phyloP scores from a whole-genome alignment of 2,888 invertebrate genomes.

The Patella depressa region DNA sequence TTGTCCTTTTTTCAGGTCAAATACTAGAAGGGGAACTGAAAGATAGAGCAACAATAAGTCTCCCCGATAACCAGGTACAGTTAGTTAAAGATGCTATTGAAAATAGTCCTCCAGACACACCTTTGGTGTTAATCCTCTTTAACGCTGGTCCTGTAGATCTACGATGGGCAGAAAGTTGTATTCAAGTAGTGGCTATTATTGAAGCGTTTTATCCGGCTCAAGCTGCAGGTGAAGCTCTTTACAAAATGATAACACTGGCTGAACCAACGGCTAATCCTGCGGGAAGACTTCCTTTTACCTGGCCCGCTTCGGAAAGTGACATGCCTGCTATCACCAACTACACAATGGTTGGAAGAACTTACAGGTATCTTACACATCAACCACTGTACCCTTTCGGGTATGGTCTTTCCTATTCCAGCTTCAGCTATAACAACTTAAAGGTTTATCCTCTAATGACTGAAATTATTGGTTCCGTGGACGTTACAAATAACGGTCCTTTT shows the following conservation, averaged over 20 bases:
- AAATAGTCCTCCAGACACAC: conserved; percentile 28
- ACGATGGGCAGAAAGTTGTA: conserved; percentile 36
- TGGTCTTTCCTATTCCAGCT: conserved; percentile 54
- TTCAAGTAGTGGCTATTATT: conserved; percentile 47
- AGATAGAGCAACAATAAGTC: conserved; percentile 50
- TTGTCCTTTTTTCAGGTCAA: conserved; percentile 38
- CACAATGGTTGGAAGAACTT: conserved; percentile 56
- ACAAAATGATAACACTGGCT: conserved; percentile 43
- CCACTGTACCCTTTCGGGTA: conserved; percentile 62
- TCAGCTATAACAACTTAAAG: conserved; percentile 39
- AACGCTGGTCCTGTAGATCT: conserved; percentile 52
- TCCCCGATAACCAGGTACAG: conserved; percentile 57
- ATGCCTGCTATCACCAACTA: conserved; percentile 46
- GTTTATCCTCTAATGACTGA: conserved; percentile 17
- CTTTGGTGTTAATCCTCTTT: conserved; percentile 53
- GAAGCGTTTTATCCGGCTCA: conserved; percentile 66
- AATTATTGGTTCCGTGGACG: conserved; percentile 45
- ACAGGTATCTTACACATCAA: conserved; percentile 54
- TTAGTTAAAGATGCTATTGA: conserved; percentile 53
- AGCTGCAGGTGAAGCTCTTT: conserved; percentile 58
- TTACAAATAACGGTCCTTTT: conserved; percentile 51
- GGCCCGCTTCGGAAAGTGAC: conserved; percentile 51
- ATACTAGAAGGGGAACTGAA: conserved; percentile 56
- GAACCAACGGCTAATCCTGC: conserved; percentile 52
- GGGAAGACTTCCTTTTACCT: conserved; percentile 63